These are phyloP conservation scores for Pogonomyrmex barbatus DNA, from an alignment of 1,140 invertebrate genomes.

Conservation along the genomic window DNA sequence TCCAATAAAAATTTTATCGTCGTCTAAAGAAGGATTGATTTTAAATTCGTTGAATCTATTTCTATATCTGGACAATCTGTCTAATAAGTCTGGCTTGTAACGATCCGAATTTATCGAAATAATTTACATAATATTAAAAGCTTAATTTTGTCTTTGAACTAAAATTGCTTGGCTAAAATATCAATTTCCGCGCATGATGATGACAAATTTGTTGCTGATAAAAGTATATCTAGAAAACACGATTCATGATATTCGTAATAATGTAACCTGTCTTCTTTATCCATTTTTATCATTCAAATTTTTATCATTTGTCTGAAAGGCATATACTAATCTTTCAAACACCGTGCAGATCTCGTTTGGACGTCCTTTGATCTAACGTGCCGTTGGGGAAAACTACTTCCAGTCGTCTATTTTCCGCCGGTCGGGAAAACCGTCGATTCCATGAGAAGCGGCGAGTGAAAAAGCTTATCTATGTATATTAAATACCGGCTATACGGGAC, in stretches of 20 bases:
- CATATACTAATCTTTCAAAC: background rate
- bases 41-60: background rate
- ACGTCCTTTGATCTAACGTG: slow-evolving; percentile 4
- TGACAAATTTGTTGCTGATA: background rate
- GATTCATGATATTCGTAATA: slow-evolving; percentile 5
- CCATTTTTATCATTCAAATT: background rate
- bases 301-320: background rate
- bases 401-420: background rate
- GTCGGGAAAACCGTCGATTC: slow-evolving; percentile 21
- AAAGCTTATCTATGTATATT: slow-evolving; percentile 55
- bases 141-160: background rate
- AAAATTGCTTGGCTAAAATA: background rate
- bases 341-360: background rate
- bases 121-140: background rate
- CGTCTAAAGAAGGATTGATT: background rate
- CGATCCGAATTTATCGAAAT: background rate
- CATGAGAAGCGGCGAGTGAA: slow-evolving; percentile 21
- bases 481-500: slow-evolving; percentile 37
- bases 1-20: background rate
- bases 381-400: slow-evolving; percentile 7
- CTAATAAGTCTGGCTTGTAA: background rate
- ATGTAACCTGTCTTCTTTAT: background rate
- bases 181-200: background rate
- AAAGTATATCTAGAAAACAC: background rate
- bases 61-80: background rate